These are phyloP conservation scores for Brienomyrus longianalis DNA, from an alignment of 2,113 vertebrate genomes.

Conservation along the genomic window DNA sequence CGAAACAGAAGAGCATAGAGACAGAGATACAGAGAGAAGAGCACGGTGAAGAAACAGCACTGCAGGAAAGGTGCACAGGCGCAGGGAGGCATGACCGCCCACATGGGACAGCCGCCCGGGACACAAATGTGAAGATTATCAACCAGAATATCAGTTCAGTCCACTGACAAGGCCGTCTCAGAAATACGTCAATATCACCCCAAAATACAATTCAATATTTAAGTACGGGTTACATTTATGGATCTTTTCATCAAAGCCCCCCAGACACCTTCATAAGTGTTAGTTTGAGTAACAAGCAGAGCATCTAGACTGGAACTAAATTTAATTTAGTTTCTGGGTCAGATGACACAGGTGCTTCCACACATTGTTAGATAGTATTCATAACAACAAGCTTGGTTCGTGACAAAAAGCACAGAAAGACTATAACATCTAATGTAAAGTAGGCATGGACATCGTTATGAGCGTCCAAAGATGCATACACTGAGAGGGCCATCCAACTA, in stretches of 20 bases:
- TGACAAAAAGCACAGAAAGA: conserved; percentile 23
- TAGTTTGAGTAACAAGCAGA: background rate
- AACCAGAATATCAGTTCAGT: background rate
- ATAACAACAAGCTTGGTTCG: conserved; percentile 46
- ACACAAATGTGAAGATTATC: conserved; percentile 27
- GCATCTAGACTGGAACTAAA: background rate
- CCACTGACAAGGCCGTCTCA: conserved; percentile 15
- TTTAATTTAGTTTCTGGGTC: background rate
- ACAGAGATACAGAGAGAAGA: conserved; percentile 19
- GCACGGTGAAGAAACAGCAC: conserved; percentile 46
- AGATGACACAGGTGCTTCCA: background rate
- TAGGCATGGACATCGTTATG: background rate
- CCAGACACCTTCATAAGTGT: background rate
- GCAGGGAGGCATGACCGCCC: conserved; percentile 8
- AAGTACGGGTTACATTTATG: conserved; percentile 10
- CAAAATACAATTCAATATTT: conserved; percentile 39
- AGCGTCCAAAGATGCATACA: background rate
- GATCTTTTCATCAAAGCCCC: conserved; percentile 47
- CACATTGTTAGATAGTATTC: conserved; percentile 3
- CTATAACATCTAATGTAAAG: conserved; percentile 19
- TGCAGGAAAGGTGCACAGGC: conserved; percentile 27
- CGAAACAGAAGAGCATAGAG: conserved; percentile 58
- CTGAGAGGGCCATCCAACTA: background rate
- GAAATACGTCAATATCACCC: conserved; percentile 49
- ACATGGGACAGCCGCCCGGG: background rate